Evolutionary conservation across 2,113 vertebrate genomes (phyloP), one percentile per base, ranked within the genome.

Genomic region (Entelurus aequoreus): DNA sequence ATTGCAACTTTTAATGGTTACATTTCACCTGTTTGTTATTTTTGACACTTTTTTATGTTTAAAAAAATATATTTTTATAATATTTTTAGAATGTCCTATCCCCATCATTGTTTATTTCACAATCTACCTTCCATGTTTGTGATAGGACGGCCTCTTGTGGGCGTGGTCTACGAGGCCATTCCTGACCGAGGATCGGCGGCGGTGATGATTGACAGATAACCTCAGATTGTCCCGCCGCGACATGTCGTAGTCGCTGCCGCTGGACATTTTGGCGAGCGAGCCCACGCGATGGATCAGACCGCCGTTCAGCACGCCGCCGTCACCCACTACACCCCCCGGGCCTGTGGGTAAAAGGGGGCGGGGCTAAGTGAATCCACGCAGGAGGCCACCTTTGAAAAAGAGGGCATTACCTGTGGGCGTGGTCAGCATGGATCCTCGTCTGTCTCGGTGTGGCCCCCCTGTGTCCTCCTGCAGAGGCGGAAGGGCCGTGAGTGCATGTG

Each of bases 271-370:
- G 8, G 72, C 79, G 38, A 87, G 61, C 0, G 81, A 86, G 1
- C 79, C 83, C 0, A 84, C 83, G n/a, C 83, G 79, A 42, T 85
- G 82, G 47, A 83, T 65, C 44, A 84, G 74, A 14, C 83, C 79
- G 0, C 86, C 84, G 0, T 86, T 82, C 5, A 77, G 81, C 8
- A 84, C 42, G 0, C 72, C 51, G 0, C 65, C 38, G 0, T 85
- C 84, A 2, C 66, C 75, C 4, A 51, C 14, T 0, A 71, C 57
- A 0, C 75, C 76, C 0, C 79, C 79, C 0, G 77, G 65, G 51
- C 77, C 80, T 82, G 62, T 2, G 16, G 62, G 40, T 1, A 6
- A 37, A 10, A 6, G 10, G 7, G 10, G 21, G 5, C 14, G 11
- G 58, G 12, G 1, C 1, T 12, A 21, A 4, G 9, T 19, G 38